Evolutionary conservation across 2,888 invertebrate genomes (phyloP), one percentile per base, ranked within the genome.

Genomic region (Lasius platythorax): DNA sequence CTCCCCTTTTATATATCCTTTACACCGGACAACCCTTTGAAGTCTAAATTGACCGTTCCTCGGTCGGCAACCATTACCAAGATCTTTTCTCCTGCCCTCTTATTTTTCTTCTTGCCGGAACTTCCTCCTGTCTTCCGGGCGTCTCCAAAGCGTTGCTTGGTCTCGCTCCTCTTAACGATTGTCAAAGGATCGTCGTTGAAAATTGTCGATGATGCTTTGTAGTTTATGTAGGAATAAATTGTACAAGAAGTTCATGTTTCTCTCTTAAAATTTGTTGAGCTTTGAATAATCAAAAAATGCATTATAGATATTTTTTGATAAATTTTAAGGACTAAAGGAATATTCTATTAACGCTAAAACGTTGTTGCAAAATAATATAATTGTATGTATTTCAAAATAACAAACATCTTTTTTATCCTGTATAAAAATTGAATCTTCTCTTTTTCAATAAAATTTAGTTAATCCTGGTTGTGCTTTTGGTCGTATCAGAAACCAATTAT

Each of bases 31-130:
- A 89, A 89, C 86, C 90, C 92, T 93, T 93, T 93, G 93, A 92
- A 92, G 93, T 92, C 88, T 90, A 93, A 92, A 93, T 93, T 93
- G 93, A 93, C 90, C 91, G 88, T 89, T 53, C 89, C 91, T 61
- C 75, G 72, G 87, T 85, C 85, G 89, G 74, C 87, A 81, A 87
- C 92, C 93, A 93, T 93, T 93, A 93, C 91, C 87, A 87, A 89
- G 89, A 87, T 87, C 87, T 87, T 88, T 74, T 85, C 82, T 81
- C 75, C 40, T 43, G 56, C 30, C 28, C 43, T n/a, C 30, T 78
- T 76, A 82, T 75, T 73, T 81, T 87, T 88, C 82, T 85, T 86
- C 87, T 85, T 86, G 33, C 37, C 56, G 37, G 85, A 82, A 84
- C 83, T 82, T 87, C 83, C 85, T 76, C 85, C 53, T 73, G 73